These are phyloP conservation scores for Bucorvus abyssinicus DNA, from an alignment of 2,797 vertebrate species.

Conservation along the genomic window DNA sequence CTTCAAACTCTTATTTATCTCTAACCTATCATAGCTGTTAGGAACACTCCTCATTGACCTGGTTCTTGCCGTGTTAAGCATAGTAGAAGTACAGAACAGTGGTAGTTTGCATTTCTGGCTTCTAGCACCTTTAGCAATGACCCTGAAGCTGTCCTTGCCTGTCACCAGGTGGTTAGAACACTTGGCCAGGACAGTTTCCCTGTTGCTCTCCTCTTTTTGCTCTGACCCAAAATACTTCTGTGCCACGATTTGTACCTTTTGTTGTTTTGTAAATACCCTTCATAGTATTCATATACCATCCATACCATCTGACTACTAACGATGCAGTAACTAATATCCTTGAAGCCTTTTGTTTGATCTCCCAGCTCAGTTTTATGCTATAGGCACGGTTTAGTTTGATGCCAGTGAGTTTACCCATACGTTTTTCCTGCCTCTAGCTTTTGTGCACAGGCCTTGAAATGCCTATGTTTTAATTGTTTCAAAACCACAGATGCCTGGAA, in stretches of 20 bases:
- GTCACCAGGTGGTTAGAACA: background rate
- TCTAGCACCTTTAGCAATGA: background rate
- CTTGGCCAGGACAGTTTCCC: background rate
- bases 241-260: background rate
- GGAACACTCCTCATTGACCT: background rate
- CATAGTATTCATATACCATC: background rate
- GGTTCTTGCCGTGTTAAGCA: background rate
- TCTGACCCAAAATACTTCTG: background rate
- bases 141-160: background rate
- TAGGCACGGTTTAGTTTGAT: background rate
- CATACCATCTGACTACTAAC: background rate
- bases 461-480: background rate
- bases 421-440: background rate
- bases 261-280: background rate
- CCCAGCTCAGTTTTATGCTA: background rate
- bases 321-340: background rate
- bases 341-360: background rate
- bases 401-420: background rate
- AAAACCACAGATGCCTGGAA: background rate
- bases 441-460: background rate
- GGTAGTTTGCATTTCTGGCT: background rate
- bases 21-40: background rate
- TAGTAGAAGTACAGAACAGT: background rate
- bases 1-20: slow-evolving; percentile 9
- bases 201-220: background rate